These are phyloP conservation scores for Globodera rostochiensis DNA, from an alignment of 1,140 invertebrate genomes.

Conservation along the genomic window DNA sequence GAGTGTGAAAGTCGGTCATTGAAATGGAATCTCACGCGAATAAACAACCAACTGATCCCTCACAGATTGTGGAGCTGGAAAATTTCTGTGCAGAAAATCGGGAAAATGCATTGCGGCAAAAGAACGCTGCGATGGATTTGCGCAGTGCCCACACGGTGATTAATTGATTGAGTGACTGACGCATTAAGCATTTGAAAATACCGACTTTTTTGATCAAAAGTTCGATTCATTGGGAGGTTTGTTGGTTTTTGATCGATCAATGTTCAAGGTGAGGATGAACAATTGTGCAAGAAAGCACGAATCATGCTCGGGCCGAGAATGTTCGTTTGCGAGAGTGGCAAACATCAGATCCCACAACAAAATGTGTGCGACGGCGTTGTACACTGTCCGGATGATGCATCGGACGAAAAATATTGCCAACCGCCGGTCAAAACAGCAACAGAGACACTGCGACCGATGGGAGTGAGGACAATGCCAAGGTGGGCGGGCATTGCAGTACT, in stretches of 20 bases:
- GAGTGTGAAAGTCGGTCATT: constrained; percentile 54
- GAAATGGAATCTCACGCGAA: background rate
- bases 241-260: background rate
- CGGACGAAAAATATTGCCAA: constrained; percentile 74
- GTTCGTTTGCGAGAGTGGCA: constrained; percentile 41
- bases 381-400: constrained; percentile 75
- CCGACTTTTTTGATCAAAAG: too few relatives aligned
- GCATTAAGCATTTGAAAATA: too few relatives aligned
- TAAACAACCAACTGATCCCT: background rate
- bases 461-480: constrained; percentile 11
- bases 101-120: constrained; percentile 55
- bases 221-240: background rate
- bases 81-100: constrained; percentile 61
- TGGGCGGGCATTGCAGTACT: background rate
- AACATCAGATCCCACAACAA: constrained; percentile 72
- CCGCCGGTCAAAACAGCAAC: background rate
- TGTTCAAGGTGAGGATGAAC: constrained; percentile 54
- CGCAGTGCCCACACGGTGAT: constrained; percentile 55
- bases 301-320: constrained; percentile 26
- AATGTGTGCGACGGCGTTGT: constrained; percentile 77
- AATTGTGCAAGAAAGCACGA: constrained; percentile 51
- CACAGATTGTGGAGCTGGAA: constrained; percentile 55
- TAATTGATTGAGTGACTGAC: background rate
- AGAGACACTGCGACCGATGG: constrained; percentile 5
- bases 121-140: constrained; percentile 56